These are phyloP conservation scores for Centroberyx gerrardi DNA, from an alignment of 2,797 vertebrate genomes.

Conservation along the genomic window DNA sequence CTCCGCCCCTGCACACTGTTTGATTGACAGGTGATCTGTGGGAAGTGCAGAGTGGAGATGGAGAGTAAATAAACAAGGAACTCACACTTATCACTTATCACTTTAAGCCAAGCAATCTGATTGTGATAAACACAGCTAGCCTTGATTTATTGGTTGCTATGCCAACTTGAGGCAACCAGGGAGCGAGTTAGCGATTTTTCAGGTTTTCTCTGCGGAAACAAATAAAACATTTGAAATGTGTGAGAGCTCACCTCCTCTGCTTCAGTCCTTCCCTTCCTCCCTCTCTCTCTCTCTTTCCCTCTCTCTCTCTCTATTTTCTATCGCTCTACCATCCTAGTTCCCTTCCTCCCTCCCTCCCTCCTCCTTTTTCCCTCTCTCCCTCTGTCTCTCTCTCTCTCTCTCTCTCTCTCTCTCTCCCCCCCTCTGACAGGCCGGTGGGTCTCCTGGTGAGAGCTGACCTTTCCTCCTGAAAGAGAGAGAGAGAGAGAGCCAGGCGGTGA, in stretches of 20 bases:
- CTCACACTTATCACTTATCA: too few relatives aligned
- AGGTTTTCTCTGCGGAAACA: too few relatives aligned
- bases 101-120: too few relatives aligned
- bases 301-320: not conserved
- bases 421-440: slow-evolving; percentile 63
- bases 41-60: too few relatives aligned
- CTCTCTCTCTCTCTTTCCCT: not conserved
- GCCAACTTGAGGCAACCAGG: too few relatives aligned
- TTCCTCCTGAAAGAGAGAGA: slow-evolving; percentile 74
- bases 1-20: too few relatives aligned
- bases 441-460: slow-evolving; percentile 84
- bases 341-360: slow-evolving; percentile 32
- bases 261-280: not conserved
- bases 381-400: not conserved
- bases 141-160: too few relatives aligned
- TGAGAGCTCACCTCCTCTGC: not conserved
- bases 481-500: slow-evolving; percentile 55
- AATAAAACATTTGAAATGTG: not conserved
- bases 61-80: too few relatives aligned
- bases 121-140: too few relatives aligned
- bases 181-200: too few relatives aligned
- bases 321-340: not conserved
- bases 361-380: slow-evolving; percentile 4
- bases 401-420: slow-evolving; percentile 21
- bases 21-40: too few relatives aligned